A percentile compares a stretch with the other conserved stretches of the same genome.
Conservation (phyloP, 2,113 vertebrate species). For the Tragelaphus imberbis region DNA sequence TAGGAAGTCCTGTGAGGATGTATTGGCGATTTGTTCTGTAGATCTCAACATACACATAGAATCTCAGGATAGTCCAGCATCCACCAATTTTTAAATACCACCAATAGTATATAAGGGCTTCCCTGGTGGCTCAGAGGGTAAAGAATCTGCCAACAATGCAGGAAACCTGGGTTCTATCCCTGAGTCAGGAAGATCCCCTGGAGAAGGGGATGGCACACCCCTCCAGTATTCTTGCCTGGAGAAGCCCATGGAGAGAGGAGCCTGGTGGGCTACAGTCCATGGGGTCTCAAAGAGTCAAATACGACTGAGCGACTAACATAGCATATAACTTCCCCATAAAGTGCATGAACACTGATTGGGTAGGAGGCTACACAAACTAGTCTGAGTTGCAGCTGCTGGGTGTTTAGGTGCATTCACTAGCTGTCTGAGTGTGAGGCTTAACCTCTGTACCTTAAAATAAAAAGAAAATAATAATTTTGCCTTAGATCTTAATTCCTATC, state of each 20-base stretch:
- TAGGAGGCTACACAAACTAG: not conserved
- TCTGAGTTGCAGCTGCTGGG: not conserved
- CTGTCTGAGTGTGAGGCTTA: not conserved
- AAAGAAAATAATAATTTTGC: not conserved
- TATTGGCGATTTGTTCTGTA: not conserved
- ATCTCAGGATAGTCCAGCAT: not conserved
- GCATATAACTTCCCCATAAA: not conserved
- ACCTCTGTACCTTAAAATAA: not conserved
- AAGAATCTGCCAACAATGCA: not conserved
- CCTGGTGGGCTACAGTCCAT: not conserved
- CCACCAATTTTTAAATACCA: not conserved
- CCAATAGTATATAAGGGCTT: not conserved
- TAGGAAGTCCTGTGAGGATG: not conserved
- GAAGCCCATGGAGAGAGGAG: not conserved
- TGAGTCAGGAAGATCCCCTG: not conserved
- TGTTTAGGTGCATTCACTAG: not conserved
- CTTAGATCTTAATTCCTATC: not conserved
- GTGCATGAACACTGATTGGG: not conserved
- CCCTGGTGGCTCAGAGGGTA: not conserved
- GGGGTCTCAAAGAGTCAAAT: not conserved
- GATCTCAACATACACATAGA: not conserved
- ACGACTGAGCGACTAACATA: not conserved
- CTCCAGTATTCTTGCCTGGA: not conserved
- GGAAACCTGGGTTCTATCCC: not conserved
- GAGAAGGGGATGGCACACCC: not conserved